These are phyloP conservation scores for Loxodonta africana DNA, from an alignment of 2,113 vertebrate species.

Conservation along the genomic window DNA sequence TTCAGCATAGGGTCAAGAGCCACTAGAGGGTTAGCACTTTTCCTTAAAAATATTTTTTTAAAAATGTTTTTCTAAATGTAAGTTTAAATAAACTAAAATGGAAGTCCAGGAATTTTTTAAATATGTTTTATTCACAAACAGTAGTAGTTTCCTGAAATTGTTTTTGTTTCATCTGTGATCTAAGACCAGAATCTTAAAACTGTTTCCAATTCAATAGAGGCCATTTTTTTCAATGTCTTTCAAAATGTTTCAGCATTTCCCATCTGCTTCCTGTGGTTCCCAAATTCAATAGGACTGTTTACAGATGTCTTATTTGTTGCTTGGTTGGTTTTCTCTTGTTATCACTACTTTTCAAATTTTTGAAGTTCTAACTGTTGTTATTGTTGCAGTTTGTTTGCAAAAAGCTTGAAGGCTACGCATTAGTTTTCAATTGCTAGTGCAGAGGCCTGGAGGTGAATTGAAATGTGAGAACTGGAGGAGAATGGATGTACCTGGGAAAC, in stretches of 20 bases:
- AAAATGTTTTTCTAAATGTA: neutral
- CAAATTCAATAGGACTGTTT: conserved; percentile 66
- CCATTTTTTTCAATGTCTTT: neutral
- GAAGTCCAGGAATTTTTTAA: conserved; percentile 10
- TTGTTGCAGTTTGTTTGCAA: neutral
- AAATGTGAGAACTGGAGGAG: neutral
- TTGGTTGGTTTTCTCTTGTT: conserved; percentile 25
- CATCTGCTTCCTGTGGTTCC: conserved; percentile 70
- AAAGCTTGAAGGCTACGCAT: neutral
- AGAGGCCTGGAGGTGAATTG: neutral
- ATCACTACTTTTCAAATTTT: conserved; percentile 6
- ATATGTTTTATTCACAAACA: conserved; percentile 16
- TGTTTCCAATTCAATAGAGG: conserved; percentile 52
- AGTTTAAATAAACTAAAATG: neutral
- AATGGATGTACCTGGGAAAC: neutral
- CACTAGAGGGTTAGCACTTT: neutral
- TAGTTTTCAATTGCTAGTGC: neutral
- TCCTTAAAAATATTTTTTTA: neutral
- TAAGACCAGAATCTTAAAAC: conserved; percentile 57
- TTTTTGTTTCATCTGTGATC: conserved; percentile 63
- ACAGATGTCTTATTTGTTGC: conserved; percentile 14
- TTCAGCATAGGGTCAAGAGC: neutral
- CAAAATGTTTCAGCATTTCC: conserved; percentile 65
- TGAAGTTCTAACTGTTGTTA: conserved; percentile 30
- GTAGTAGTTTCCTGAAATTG: conserved; percentile 34